phyloP scores from a whole-genome alignment of 2,888 invertebrate species.

The Atherix ibis region DNA sequence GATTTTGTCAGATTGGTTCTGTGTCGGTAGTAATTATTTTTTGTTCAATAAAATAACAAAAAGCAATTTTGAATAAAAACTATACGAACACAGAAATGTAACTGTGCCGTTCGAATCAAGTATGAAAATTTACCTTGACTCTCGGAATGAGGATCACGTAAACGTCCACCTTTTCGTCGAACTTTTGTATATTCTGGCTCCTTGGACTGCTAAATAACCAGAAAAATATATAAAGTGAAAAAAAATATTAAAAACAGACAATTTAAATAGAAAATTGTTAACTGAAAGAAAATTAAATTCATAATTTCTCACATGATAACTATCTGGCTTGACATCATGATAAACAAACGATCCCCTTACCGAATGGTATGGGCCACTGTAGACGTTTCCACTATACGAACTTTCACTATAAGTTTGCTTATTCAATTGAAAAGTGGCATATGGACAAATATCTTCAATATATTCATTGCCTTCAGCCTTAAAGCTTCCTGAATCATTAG shows the following conservation, averaged over 20 bases:
- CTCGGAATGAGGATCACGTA: constrained; percentile 67
- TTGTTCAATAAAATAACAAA: neutral
- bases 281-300: neutral
- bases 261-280: neutral
- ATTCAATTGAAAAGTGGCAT: constrained; percentile 80
- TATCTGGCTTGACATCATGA: constrained; percentile 63
- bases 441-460: constrained; percentile 85
- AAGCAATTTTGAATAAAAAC: neutral
- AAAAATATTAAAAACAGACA: constrained; percentile 8
- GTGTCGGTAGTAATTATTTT: too few relatives aligned
- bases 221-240: constrained; percentile 10
- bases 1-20: too few relatives aligned
- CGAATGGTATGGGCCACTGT: constrained; percentile 74
- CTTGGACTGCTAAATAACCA: constrained; percentile 40
- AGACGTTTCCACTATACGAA: constrained; percentile 77
- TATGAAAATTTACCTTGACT: constrained; percentile 55
- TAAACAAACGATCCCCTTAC: constrained; percentile 77
- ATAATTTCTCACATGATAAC: constrained; percentile 26
- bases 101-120: neutral
- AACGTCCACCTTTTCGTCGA: constrained; percentile 61
- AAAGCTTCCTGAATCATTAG: constrained; percentile 39
- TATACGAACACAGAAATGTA: neutral
- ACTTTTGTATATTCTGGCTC: constrained; percentile 74
- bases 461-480: constrained; percentile 49
- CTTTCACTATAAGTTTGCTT: constrained; percentile 78